phyloP scores from a whole-genome alignment of 2,113 vertebrate species.

The Poicephalus meyeri region DNA sequence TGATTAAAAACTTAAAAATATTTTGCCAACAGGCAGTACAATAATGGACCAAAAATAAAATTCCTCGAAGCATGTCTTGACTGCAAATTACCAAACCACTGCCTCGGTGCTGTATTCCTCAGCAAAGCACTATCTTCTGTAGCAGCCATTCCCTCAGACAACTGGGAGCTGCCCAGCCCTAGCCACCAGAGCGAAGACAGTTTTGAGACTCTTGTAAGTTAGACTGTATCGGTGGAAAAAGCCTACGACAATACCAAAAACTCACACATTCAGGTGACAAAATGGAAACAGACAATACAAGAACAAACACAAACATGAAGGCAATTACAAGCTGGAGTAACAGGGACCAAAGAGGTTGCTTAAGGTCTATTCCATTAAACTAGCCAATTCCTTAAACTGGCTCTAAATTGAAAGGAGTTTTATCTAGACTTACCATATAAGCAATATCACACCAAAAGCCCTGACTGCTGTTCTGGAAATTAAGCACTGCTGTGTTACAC shows the following conservation, averaged over 20 bases:
- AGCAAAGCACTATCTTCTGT: background rate
- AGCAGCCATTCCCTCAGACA: background rate
- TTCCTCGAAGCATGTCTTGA: background rate
- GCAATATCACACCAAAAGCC: background rate
- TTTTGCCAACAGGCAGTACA: background rate
- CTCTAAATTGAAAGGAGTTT: background rate
- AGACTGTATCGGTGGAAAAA: background rate
- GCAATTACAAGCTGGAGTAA: background rate
- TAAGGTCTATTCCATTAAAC: background rate
- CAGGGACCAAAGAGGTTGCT: background rate
- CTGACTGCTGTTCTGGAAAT: constrained; percentile 5
- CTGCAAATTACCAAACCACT: background rate
- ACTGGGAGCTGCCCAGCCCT: background rate
- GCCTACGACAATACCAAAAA: background rate
- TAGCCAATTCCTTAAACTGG: background rate
- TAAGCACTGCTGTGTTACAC: background rate
- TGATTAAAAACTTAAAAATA: background rate
- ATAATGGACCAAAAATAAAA: background rate
- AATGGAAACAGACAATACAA: background rate
- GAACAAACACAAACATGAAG: background rate
- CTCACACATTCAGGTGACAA: background rate
- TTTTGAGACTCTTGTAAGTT: background rate
- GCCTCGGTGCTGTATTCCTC: background rate
- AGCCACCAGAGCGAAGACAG: background rate
- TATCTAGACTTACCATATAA: background rate